Conservation (phyloP, 92 coral and sea anemone species). For the Palythoa grandiflora region DNA sequence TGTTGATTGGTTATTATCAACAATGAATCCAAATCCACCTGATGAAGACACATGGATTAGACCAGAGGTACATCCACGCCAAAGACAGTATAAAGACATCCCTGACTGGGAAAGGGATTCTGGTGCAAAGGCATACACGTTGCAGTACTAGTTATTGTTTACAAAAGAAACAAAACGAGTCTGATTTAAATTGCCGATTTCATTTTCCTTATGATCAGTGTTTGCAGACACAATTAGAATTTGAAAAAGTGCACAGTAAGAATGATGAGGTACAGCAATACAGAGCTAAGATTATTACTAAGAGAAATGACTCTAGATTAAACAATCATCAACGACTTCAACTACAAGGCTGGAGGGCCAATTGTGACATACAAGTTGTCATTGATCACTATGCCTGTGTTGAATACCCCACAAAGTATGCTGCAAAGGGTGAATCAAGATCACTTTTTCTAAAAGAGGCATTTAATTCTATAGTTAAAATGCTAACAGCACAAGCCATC, state of each 20-base stretch:
- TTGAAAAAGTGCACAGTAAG: conserved; percentile 64
- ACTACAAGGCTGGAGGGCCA: too few species aligned
- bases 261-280: conserved; percentile 53
- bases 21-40: too few species aligned
- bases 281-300: conserved; percentile 55
- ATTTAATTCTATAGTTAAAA: conserved; percentile 54
- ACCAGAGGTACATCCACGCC: conserved; percentile 75
- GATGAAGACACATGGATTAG: conserved; percentile 53
- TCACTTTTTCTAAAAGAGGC: conserved; percentile 61
- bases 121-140: conserved; percentile 17
- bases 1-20: conserved; percentile 53
- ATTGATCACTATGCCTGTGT: too few species aligned
- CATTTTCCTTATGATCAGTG: conserved; percentile 69
- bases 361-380: too few species aligned
- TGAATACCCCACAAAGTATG: too few species aligned
- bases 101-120: neutral
- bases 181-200: conserved; percentile 67
- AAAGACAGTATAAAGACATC: neutral
- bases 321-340: too few species aligned
- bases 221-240: conserved; percentile 56
- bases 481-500: conserved; percentile 46
- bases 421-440: conserved; percentile 64
- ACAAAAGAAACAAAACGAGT: conserved; percentile 61
- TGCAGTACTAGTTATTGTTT: conserved; percentile 67
- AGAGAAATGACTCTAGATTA: too few species aligned